phyloP scores from a whole-genome alignment of 2,888 invertebrate genomes.

The Geophilus truncorum region DNA sequence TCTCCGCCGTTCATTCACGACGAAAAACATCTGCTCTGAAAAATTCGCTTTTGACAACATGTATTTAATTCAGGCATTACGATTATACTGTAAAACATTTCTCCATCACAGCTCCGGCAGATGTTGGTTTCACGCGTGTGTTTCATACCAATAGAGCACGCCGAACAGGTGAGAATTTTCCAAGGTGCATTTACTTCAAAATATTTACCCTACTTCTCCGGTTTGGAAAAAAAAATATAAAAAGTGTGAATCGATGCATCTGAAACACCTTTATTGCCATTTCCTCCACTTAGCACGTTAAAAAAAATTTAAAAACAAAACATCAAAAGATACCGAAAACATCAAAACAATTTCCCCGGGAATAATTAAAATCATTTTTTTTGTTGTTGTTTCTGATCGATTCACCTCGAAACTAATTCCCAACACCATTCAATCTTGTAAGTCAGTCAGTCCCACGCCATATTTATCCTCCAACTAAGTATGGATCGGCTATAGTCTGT shows the following conservation, averaged over 20 bases:
- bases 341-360: too few relatives aligned
- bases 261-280: neutral
- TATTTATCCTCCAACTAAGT: constrained; percentile 5
- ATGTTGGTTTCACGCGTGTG: neutral
- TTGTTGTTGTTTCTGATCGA: neutral
- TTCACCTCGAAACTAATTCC: neutral
- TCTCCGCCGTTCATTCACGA: neutral
- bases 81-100: neutral
- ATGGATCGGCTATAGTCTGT: constrained; percentile 13
- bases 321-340: too few relatives aligned
- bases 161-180: constrained; percentile 5
- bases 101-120: neutral
- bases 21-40: neutral
- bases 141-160: neutral
- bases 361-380: too few relatives aligned
- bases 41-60: constrained; percentile 9
- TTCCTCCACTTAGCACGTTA: neutral
- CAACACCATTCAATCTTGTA: neutral
- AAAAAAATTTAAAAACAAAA: too few relatives aligned
- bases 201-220: neutral
- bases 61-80: constrained; percentile 6
- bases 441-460: constrained; percentile 8
- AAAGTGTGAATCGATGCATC: neutral
- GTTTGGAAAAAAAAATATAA: neutral
- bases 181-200: neutral